phyloP scores from a whole-genome alignment of 2,113 vertebrate species.

The Tupaia chinensis region DNA sequence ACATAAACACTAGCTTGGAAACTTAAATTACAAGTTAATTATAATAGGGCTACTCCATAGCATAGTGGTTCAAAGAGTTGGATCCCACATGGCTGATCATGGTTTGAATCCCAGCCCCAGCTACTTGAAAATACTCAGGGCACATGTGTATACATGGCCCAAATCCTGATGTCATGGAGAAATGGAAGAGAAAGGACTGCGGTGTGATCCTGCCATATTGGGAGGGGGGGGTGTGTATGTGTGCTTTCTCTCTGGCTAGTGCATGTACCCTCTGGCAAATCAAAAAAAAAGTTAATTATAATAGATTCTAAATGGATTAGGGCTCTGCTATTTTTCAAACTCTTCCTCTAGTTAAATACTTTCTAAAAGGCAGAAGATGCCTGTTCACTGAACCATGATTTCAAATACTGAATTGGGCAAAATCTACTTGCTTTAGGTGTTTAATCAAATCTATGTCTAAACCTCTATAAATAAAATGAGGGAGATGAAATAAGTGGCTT shows the following conservation, averaged over 20 bases:
- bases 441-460: constrained; percentile 39
- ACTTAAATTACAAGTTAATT: constrained; percentile 51
- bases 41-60: background rate
- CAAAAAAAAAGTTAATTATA: background rate
- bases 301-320: background rate
- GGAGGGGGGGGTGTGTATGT: no score
- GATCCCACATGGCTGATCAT: no score
- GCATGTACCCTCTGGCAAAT: no score
- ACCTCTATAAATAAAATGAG: constrained; percentile 44
- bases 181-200: no score
- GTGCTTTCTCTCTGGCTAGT: no score
- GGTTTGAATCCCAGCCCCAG: no score
- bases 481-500: constrained; percentile 56
- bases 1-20: constrained; percentile 51
- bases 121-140: no score
- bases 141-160: no score
- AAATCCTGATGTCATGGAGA: no score
- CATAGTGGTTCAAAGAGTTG: no score
- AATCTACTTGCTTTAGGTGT: constrained; percentile 18
- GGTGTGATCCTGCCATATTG: no score
- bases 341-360: constrained; percentile 29
- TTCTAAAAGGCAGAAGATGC: constrained; percentile 28
- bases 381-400: background rate
- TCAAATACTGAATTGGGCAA: constrained; percentile 26
- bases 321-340: constrained; percentile 39